Conservation (phyloP, 2,113 vertebrate species). For the Heptranchias perlo region DNA sequence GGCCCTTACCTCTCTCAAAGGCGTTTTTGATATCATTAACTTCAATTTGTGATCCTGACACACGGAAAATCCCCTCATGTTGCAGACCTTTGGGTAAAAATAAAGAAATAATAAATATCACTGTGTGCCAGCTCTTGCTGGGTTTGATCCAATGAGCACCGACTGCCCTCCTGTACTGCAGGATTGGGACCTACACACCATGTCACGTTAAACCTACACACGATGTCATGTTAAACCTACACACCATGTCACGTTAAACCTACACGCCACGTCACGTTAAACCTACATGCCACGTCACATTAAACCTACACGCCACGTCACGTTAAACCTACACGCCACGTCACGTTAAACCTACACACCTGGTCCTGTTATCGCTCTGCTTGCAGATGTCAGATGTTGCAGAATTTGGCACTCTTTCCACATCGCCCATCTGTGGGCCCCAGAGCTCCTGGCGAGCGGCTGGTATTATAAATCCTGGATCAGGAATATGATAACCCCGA, state of each 20-base stretch:
- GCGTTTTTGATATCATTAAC: conserved; percentile 99
- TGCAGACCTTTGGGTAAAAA: conserved; percentile 68
- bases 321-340: neutral
- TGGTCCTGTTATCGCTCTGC: neutral
- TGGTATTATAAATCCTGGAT: neutral
- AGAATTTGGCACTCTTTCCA: neutral
- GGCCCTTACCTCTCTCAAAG: conserved; percentile 85
- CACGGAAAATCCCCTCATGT: conserved; percentile 94
- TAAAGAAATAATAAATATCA: neutral
- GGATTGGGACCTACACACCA: neutral
- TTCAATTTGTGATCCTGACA: conserved; percentile 95
- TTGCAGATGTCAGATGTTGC: neutral
- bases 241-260: neutral
- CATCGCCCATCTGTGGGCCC: neutral
- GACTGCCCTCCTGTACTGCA: neutral
- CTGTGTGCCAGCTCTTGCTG: neutral
- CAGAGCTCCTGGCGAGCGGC: neutral
- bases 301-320: neutral
- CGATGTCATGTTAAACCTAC: neutral
- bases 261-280: neutral
- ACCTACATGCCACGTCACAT: neutral
- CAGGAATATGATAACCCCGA: neutral
- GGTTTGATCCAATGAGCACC: neutral
- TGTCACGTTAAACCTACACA: neutral
- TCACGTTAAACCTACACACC: neutral